Percentiles rank a stretch among this genome's conserved stretches.
Conservation (phyloP, 1,140 invertebrate genomes). For the Odontomachus brunneus region DNA sequence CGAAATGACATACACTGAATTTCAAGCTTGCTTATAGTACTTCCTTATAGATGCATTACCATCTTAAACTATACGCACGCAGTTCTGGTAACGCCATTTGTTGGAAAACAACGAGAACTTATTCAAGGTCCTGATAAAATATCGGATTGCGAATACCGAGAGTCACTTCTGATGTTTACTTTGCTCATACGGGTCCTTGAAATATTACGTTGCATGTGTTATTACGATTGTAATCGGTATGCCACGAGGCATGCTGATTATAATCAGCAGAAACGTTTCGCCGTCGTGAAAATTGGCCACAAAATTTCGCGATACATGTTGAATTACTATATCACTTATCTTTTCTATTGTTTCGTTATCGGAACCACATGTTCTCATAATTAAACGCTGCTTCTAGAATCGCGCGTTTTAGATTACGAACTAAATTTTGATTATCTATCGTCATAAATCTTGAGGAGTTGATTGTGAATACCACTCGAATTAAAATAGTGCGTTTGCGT, state of each 20-base stretch:
- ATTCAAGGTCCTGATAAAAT: no score
- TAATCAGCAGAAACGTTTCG: neutral
- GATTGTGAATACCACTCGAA: neutral
- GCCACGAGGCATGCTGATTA: neutral
- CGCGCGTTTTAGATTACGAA: neutral
- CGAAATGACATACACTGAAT: no score
- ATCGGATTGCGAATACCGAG: constrained; percentile 5
- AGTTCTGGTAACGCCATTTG: no score
- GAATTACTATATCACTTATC: neutral
- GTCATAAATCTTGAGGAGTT: neutral
- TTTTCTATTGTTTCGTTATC: neutral
- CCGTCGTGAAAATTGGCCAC: neutral
- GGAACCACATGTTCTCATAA: neutral
- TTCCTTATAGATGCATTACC: no score
- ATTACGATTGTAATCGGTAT: constrained; percentile 1
- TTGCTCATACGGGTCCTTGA: constrained; percentile 61
- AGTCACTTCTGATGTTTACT: constrained; percentile 51
- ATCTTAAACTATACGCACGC: no score
- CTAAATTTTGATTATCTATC: neutral
- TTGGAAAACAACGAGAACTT: no score
- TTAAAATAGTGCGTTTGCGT: neutral
- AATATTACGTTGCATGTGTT: constrained; percentile 33
- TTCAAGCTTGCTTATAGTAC: no score
- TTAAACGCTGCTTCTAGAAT: neutral
- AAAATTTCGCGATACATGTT: constrained; percentile 23